Conservation (phyloP, 2,797 vertebrate genomes). For the Valencia hispanica region DNA sequence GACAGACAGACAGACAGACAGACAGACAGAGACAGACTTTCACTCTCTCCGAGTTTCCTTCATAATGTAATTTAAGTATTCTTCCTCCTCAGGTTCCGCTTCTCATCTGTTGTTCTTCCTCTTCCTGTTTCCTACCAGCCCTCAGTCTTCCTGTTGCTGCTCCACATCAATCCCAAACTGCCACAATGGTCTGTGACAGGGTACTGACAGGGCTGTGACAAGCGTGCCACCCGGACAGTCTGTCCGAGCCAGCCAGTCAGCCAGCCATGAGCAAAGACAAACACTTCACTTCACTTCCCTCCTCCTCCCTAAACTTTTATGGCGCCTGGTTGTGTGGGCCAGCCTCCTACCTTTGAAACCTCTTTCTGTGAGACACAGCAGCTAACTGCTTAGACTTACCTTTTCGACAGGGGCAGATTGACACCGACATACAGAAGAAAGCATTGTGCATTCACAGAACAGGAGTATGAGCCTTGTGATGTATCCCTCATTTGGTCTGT, state of each 20-base stretch:
- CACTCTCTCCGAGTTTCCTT: not conserved
- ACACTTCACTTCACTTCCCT: conserved; percentile 67
- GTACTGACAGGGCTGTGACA: conserved; percentile 61
- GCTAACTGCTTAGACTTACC: not conserved
- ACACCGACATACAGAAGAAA: conserved; percentile 26
- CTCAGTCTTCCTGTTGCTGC: conserved; percentile 68
- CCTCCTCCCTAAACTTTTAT: conserved; percentile 28
- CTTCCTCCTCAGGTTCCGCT: conserved; percentile 34
- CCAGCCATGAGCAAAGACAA: conserved; percentile 69
- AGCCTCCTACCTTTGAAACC: conserved; percentile 22
- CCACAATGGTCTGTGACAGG: conserved; percentile 79
- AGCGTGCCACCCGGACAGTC: conserved; percentile 60
- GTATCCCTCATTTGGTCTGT: not conserved
- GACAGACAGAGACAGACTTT: too few relatives aligned
- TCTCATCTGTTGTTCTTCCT: conserved; percentile 49
- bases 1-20: too few relatives aligned
- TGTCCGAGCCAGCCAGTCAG: conserved; percentile 44
- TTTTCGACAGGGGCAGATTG: conserved; percentile 42
- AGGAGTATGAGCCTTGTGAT: not conserved
- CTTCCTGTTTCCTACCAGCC: conserved; percentile 59
- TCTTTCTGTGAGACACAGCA: conserved; percentile 24
- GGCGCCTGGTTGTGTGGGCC: conserved; percentile 40
- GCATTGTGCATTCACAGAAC: not conserved
- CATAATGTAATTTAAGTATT: conserved; percentile 7
- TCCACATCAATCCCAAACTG: conserved; percentile 77